Evolutionary conservation across 2,797 vertebrate genomes (phyloP).

Genomic region (Cephalopachus bancanus): DNA sequence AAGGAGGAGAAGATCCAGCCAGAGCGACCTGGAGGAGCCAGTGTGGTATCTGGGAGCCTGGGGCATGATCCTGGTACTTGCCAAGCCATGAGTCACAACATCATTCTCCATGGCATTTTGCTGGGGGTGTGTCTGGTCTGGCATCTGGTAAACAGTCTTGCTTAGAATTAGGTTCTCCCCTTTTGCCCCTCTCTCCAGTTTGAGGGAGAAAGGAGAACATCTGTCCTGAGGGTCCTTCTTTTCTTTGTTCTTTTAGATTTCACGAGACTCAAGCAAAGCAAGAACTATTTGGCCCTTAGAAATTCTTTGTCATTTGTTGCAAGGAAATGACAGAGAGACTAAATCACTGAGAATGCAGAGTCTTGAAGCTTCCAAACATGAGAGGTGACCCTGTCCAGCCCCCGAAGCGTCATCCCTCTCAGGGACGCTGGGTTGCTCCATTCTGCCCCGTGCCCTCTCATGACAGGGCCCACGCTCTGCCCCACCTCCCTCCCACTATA

Average conservation of each 20-base stretch:
- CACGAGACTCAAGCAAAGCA: constrained; percentile 35
- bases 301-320: constrained; percentile 6
- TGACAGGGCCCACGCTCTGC: constrained; percentile 1
- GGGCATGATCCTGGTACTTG: constrained; percentile 79
- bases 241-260: constrained; percentile 56
- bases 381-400: constrained; percentile 57
- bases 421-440: constrained; percentile 44
- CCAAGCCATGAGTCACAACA: constrained; percentile 84
- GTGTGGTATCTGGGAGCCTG: constrained; percentile 84
- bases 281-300: neutral
- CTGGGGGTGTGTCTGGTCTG: constrained; percentile 83
- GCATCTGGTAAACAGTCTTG: constrained; percentile 82
- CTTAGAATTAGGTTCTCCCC: constrained; percentile 56
- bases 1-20: constrained; percentile 80
- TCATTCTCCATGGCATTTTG: constrained; percentile 82
- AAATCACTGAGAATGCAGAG: constrained; percentile 35
- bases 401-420: constrained; percentile 24
- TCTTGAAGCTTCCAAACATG: constrained; percentile 29
- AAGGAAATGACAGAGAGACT: neutral
- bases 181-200: neutral
- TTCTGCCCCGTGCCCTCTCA: constrained; percentile 60
- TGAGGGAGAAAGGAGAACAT: constrained; percentile 23
- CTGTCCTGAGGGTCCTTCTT: constrained; percentile 1
- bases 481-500: constrained; percentile 52
- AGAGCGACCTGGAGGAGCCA: constrained; percentile 86